Conservation (phyloP, 2,797 vertebrate species). For the Alcedo quadribrachys region DNA sequence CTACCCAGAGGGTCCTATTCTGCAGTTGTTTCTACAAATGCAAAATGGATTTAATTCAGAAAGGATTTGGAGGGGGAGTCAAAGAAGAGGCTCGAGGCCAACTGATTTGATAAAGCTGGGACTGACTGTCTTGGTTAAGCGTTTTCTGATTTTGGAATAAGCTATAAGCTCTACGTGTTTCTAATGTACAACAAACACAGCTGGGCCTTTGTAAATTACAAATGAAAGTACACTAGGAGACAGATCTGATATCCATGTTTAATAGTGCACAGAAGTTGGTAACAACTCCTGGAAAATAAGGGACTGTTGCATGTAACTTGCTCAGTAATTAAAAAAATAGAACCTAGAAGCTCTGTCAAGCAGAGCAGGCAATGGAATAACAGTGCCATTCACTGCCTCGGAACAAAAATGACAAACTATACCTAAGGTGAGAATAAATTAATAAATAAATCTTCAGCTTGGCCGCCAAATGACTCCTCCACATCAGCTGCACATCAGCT, state of each 20-base stretch:
- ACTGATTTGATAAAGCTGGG: not conserved
- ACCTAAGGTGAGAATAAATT: not conserved
- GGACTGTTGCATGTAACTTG: not conserved
- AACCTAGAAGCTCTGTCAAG: not conserved
- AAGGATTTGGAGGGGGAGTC: not conserved
- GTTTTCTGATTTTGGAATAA: not conserved
- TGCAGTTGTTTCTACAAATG: not conserved
- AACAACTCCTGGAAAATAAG: not conserved
- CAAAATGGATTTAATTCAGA: not conserved
- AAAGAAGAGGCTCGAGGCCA: not conserved
- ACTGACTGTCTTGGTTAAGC: not conserved
- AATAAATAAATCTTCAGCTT: not conserved
- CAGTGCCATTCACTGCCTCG: not conserved
- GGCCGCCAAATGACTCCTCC: not conserved
- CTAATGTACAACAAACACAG: not conserved
- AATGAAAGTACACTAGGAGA: not conserved
- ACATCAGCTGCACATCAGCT: not conserved
- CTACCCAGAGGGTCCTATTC: not conserved
- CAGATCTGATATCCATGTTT: not conserved
- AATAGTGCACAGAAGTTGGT: not conserved
- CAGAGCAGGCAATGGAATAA: not conserved
- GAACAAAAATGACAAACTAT: not conserved
- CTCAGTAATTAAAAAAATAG: not conserved
- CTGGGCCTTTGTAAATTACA: not conserved
- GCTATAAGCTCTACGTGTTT: not conserved